Evolutionary conservation across 2,113 vertebrate species (phyloP), one percentile per base, ranked within the genome.

Genomic region (Amphiprion ocellaris): DNA sequence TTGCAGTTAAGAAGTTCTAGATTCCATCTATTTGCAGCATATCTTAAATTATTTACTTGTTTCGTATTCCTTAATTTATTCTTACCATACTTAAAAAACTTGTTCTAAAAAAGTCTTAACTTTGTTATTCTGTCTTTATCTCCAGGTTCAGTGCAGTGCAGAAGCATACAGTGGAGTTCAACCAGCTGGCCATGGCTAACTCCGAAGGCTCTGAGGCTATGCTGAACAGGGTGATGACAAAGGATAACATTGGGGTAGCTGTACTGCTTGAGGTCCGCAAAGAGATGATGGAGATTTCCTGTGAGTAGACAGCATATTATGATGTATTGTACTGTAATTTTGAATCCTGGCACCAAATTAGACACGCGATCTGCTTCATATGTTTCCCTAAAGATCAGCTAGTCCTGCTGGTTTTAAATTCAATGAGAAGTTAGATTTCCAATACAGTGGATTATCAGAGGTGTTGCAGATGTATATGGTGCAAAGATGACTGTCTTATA

Each of bases 171-270:
- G 98, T 99, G 95, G 98, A 99, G 93, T 99, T 99, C 93, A 99
- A 99, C 94, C 98, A 99, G 89, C 94, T 99, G 88, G 98, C 98
- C 73, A 99, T 99, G 98, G 98, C 98, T 72, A 99, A 99, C 94
- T 99, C 98, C 0, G 97, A 99, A 90, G 98, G 98, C 80, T 99
- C 98, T 5, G 98, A 99, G 94, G 96, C 97, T 21, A 99, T 99
- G 97, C 88, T 99, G 92, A 99, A 99, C 94, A 95, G 98, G 93
- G 98, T 99, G 76, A 99, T 99, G 98, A 99, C 98, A 33, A 99
- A 99, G 94, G 98, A 99, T 87, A 99, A 99, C 92, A 99, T 99
- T 50, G 98, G 98, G 14, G 98, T 99, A 24, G 98, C 98, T 41
- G 96, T 98, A 2, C 94, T 99, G 76, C 93, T 99, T 44, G 98